These are phyloP conservation scores for Branchellion lobata DNA, from an alignment of 2,888 invertebrate genomes.

Conservation along the genomic window DNA sequence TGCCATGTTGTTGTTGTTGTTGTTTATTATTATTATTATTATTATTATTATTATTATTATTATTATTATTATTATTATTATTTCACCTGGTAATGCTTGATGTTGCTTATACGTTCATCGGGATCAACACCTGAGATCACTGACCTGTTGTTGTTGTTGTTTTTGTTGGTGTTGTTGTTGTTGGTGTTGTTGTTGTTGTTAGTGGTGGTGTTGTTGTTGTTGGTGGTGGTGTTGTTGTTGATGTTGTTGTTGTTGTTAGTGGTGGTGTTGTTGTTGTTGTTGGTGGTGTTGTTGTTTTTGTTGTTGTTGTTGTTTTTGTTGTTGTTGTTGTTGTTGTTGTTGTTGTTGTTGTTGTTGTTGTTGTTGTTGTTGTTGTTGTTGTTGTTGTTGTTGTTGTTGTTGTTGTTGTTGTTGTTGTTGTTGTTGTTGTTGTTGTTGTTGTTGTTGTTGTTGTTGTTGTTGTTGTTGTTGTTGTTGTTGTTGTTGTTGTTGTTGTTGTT, in stretches of 20 bases:
- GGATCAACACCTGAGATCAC: constrained; percentile 5
- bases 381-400: background rate
- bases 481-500: too few relatives aligned
- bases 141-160: constrained; percentile 42
- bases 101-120: constrained; percentile 47
- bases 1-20: constrained; percentile 54
- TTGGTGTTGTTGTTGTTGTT: constrained; percentile 15
- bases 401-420: too few relatives aligned
- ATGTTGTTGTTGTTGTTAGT: too few relatives aligned
- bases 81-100: constrained; percentile 57
- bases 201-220: background rate
- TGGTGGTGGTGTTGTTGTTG: too few relatives aligned
- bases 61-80: too few relatives aligned
- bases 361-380: background rate
- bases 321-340: too few relatives aligned
- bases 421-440: constrained; percentile 34
- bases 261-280: constrained; percentile 31
- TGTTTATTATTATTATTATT: background rate
- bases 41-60: constrained; percentile 1
- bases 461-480: background rate
- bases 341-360: constrained; percentile 35
- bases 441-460: constrained; percentile 23
- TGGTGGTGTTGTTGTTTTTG: background rate
- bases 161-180: constrained; percentile 39
- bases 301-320: background rate